Percentiles rank a stretch among this genome's conserved stretches.
Evolutionary conservation across 2,113 vertebrate species (phyloP).

Genomic region (Strix uralensis): DNA sequence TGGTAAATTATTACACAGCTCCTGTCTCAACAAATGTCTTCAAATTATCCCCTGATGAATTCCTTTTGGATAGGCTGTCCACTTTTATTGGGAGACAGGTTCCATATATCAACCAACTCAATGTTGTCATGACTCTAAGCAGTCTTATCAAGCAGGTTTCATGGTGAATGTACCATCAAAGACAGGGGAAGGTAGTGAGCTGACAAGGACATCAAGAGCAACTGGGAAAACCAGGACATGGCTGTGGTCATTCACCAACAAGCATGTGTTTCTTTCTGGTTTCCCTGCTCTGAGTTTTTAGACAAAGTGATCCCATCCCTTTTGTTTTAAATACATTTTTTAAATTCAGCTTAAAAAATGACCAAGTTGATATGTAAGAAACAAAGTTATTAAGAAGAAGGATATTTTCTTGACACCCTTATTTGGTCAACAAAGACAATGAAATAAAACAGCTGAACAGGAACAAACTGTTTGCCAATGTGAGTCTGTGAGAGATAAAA

Average conservation of each 20-base stretch:
- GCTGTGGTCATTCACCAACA: neutral
- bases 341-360: neutral
- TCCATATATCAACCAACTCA: neutral
- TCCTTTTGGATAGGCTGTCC: neutral
- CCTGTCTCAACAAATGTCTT: neutral
- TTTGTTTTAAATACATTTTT: neutral
- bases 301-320: neutral
- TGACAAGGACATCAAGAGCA: neutral
- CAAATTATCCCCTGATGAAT: neutral
- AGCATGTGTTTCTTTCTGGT: neutral
- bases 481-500: neutral
- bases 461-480: neutral
- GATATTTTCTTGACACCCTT: neutral
- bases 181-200: neutral
- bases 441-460: neutral
- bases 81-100: neutral
- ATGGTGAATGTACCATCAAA: neutral
- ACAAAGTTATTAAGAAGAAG: neutral
- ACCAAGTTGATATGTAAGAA: neutral
- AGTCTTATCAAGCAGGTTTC: neutral
- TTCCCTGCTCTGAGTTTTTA: neutral
- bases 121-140: neutral
- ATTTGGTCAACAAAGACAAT: neutral
- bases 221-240: neutral
- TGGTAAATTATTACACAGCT: neutral